Evolutionary conservation across 2,113 vertebrate species (phyloP), one percentile per base, ranked within the genome.

Genomic region (Oncorhynchus mykiss): DNA sequence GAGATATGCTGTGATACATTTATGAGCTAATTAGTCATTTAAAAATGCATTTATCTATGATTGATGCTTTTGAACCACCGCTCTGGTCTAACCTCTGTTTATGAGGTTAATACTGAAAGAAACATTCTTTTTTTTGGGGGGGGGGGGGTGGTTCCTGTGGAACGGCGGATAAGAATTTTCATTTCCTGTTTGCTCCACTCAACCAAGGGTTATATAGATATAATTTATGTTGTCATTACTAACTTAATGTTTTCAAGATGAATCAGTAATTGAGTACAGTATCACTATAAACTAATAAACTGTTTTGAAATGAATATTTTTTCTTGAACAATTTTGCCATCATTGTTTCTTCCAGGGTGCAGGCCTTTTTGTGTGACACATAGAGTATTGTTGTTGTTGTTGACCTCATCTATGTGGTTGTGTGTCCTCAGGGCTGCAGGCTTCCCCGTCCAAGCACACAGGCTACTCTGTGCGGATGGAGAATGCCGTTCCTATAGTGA

Each of bases 401-500:
- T 71, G 27, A 62, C n/a, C 20, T 62, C 59, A 8, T 81, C 22
- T 49, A 3, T 80, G 67, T 82, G 59, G 62, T 80, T 76, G n/a
- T 87, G 71, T 78, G n/a, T 87, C 54, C 74, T 74, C 89, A 99
- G 98, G 98, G 76, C 91, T 99, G 80, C 98, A 99, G 90, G 95
- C 97, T 7, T 99, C 97, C 60, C 98, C 98, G 71, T 96, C 97
- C 72, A 99, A 99, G 91, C 98, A 99, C 67, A 94, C 96, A 68
- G 95, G 97, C 85, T 99, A 99, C 90, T 98, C 98, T 0, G 96
- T 99, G 87, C 93, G 97, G 78, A 97, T 99, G 97, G 97, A 99
- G 86, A 99, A 98, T 0, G 96, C 97, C 0, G 97, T 99, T 91
- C 98, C 98, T 88, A 97, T 99, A 85, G 97, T 99, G 91, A 99